These are phyloP conservation scores for Cheilosia urbana DNA, from an alignment of 2,888 invertebrate genomes.

Conservation along the genomic window DNA sequence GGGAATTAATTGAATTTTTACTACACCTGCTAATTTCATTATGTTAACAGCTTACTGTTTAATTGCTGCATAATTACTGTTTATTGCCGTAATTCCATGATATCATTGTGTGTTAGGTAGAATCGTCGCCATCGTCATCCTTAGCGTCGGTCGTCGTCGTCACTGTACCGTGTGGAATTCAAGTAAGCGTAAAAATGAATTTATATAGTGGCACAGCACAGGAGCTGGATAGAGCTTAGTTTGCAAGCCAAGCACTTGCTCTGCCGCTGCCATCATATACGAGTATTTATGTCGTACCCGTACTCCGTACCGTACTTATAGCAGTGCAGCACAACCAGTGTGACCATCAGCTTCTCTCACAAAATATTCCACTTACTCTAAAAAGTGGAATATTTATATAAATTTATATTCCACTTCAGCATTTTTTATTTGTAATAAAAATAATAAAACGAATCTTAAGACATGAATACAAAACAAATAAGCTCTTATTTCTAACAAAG, in stretches of 20 bases:
- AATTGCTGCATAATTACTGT: slow-evolving; percentile 76
- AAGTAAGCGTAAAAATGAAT: slow-evolving; percentile 65
- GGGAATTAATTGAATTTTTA: slow-evolving; percentile 74
- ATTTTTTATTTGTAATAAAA: too few relatives aligned
- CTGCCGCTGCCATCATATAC: not conserved
- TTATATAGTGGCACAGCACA: slow-evolving; percentile 1
- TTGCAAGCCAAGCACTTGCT: not conserved
- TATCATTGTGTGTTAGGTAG: slow-evolving; percentile 75
- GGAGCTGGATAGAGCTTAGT: not conserved
- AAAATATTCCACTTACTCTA: too few relatives aligned
- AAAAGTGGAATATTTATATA: too few relatives aligned
- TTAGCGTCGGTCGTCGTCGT: slow-evolving; percentile 12
- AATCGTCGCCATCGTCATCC: slow-evolving; percentile 43
- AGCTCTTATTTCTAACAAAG: too few relatives aligned
- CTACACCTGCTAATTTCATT: slow-evolving; percentile 76
- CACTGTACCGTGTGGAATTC: slow-evolving; percentile 55
- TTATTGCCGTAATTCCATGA: slow-evolving; percentile 76
- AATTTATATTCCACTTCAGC: too few relatives aligned
- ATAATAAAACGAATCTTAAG: too few relatives aligned
- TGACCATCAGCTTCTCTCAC: too few relatives aligned
- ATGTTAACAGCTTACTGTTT: slow-evolving; percentile 76
- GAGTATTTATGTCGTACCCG: not conserved
- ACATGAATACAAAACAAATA: too few relatives aligned
- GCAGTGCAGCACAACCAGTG: too few relatives aligned
- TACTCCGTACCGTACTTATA: not conserved